Evolutionary conservation across 2,113 vertebrate genomes (phyloP), one percentile per base, ranked within the genome.

Genomic region (Ophthalmolycus amberensis): DNA sequence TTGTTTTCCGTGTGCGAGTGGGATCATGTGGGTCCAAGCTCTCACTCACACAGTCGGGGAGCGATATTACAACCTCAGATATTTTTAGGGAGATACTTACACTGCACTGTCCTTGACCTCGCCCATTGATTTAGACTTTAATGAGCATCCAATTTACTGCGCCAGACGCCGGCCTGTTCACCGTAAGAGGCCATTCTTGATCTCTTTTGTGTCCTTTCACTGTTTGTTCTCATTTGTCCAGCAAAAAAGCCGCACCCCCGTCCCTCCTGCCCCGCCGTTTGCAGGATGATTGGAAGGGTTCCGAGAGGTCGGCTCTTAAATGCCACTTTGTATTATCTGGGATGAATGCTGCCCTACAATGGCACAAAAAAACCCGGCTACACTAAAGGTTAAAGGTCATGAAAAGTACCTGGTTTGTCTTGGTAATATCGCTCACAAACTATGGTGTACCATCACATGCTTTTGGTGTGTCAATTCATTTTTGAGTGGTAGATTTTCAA

Each of bases 311-410:
- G 60, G 38, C 54, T 65, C 62, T 79, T 72, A 85, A 80, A 90
- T 71, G 73, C 69, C 72, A 76, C 71, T 79, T 83, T 40, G 5
- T 67, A 34, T 83, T 67, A 89, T 81, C 44, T 77, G 59, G 67
- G 70, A 77, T 4, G 63, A 52, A 64, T 69, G 74, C 46, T 74
- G 60, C 63, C 64, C 32, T 46, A 34, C 70, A 27, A 12, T n/a
- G 20, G 54, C n/a, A 71, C 50, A n/a, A n/a, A n/a, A 70, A 3
- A 66, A 16, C 69, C 29, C 29, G 50, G 34, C 58, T 2, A 16
- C 7, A 44, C 9, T 5, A 14, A 68, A 63, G 75, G 64, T 62
- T 56, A 38, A 74, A 79, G 75, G 65, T 62, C 67, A 67, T 22
- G 9, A 63, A 60, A 75, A 27, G 16, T 22, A 64, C 9, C n/a